Evolutionary conservation across 1,140 invertebrate species (phyloP), one percentile per base, ranked within the genome.

Genomic region (Plectrocnemia conspersa): DNA sequence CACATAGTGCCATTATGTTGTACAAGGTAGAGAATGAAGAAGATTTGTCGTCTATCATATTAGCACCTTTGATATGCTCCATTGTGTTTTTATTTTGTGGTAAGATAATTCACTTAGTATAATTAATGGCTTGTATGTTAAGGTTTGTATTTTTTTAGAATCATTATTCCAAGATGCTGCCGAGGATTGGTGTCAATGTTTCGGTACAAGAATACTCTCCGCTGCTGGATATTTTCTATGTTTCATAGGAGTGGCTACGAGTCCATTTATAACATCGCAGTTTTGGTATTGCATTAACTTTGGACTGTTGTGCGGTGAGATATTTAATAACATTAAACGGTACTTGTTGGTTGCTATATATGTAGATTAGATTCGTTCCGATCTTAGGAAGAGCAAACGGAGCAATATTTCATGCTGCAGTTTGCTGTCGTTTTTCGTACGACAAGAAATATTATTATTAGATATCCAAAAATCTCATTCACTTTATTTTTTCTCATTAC

Each of bases 121-220:
- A 29, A 29, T 7, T 29, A 29, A 29, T 29, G n/a, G 6, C 6
- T 7, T 7, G 27, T 7, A 29, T 29, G n/a, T 29, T 7, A 29
- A 29, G 27, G n/a, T 41, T 13, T 19, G 22, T 41, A 27, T 29
- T 18, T 23, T 58, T 68, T 21, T 62, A 75, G 73, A 75, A 69
- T 71, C 72, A 49, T 73, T 71, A 70, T 74, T 68, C 54, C 62
- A 71, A 48, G 73, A 75, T 45, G 71, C 70, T 13, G 68, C 70
- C n/a, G 71, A 75, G 19, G 70, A 71, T 7, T 74, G 72, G 71
- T 71, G 71, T 3, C 67, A 67, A 4, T 55, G 62, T 3, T 46
- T 64, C 1, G 71, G 69, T 0, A 69, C 68, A 44, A 66, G 71
- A 7, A 64, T 68, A 24, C 66, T 75, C 66, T 68, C 70, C 9